Percentiles rank a stretch among this genome's conserved stretches.
Conservation (phyloP, 2,797 vertebrate genomes). For the Graptemys geographica region DNA sequence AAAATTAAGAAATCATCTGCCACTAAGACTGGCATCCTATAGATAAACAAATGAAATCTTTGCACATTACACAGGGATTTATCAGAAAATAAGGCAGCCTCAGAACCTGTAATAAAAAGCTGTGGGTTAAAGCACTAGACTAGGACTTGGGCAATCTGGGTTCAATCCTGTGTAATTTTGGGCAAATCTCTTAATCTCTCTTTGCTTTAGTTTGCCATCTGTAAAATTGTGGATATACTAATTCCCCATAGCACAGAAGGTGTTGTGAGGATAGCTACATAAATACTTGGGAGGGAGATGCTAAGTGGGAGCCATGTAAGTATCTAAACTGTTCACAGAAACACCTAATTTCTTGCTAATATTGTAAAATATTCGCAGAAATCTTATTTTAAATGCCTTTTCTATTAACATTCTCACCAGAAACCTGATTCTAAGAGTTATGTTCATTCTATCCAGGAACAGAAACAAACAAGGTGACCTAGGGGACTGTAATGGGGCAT, state of each 20-base stretch:
- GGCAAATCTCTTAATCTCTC: not conserved
- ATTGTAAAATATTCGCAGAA: not conserved
- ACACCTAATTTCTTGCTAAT: not conserved
- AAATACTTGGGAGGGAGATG: not conserved
- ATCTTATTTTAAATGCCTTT: not conserved
- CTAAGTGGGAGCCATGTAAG: not conserved
- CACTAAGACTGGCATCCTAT: not conserved
- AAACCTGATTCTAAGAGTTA: not conserved
- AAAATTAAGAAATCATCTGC: accelerated
- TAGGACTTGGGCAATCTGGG: not conserved
- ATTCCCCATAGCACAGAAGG: not conserved
- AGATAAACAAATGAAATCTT: not conserved
- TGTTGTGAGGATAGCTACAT: not conserved
- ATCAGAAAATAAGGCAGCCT: not conserved
- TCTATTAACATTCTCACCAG: not conserved
- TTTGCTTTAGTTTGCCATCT: not conserved
- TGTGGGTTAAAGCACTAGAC: not conserved
- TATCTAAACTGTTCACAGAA: not conserved
- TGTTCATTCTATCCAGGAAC: not conserved
- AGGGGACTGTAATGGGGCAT: not conserved
- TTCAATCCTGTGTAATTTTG: not conserved
- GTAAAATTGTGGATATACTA: not conserved
- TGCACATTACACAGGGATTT: not conserved
- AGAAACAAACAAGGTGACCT: not conserved
- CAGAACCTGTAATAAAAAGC: not conserved